phyloP scores from a whole-genome alignment of 2,888 invertebrate genomes.

The Dasypolia templi region DNA sequence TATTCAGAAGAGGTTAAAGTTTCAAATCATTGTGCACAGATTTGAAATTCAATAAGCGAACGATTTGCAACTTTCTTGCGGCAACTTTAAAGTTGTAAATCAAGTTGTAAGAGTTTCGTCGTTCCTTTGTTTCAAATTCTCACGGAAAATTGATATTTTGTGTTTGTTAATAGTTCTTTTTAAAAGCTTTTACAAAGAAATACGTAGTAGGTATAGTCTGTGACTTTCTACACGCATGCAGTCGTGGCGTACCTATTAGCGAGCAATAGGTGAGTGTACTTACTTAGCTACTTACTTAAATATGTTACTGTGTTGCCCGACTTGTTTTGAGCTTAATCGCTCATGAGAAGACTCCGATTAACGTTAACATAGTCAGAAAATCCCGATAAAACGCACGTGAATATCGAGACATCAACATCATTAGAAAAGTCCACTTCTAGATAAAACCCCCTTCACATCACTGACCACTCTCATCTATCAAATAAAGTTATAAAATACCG shows the following conservation, averaged over 20 bases:
- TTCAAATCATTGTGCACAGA: conserved; percentile 49
- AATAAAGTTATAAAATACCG: conserved; percentile 33
- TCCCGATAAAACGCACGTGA: background rate
- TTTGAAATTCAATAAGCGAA: conserved; percentile 64
- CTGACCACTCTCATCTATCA: conserved; percentile 1
- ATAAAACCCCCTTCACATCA: background rate
- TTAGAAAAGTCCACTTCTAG: background rate
- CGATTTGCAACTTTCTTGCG: conserved; percentile 64
- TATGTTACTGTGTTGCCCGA: background rate
- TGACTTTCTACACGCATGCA: background rate
- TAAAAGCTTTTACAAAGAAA: conserved; percentile 14
- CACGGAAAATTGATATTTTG: conserved; percentile 61
- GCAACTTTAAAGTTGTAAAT: conserved; percentile 62
- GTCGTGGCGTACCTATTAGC: too few species aligned
- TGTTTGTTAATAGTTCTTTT: conserved; percentile 27
- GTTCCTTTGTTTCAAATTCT: conserved; percentile 49
- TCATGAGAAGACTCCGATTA: background rate
- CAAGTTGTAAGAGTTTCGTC: conserved; percentile 38
- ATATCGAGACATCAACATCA: background rate
- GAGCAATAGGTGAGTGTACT: background rate
- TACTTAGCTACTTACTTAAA: too few species aligned
- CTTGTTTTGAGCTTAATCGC: background rate
- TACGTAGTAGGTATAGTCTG: background rate
- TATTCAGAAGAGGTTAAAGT: conserved; percentile 51
- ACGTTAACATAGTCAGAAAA: background rate